Percentiles rank a stretch among this genome's conserved stretches.
These are phyloP conservation scores for Eutolmus rufibarbis DNA, from an alignment of 2,888 invertebrate species.

Conservation along the genomic window DNA sequence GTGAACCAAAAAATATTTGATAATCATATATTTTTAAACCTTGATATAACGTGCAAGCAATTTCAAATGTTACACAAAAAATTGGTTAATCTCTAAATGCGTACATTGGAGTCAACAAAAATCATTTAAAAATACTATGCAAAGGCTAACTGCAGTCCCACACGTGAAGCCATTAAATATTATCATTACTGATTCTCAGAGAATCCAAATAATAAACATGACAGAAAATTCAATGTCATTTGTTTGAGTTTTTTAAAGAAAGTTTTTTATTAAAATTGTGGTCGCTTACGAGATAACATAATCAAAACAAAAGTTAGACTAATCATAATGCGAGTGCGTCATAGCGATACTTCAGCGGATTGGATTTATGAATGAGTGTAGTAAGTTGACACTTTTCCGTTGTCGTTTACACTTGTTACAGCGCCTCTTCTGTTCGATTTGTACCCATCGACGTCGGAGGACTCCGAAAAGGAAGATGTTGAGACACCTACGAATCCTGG, in stretches of 20 bases:
- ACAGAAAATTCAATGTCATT: slow-evolving; percentile 12
- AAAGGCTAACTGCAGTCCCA: background rate
- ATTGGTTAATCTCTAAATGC: background rate
- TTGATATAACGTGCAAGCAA: background rate
- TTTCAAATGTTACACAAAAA: background rate
- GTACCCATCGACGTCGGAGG: slow-evolving; percentile 69
- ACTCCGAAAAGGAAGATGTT: slow-evolving; percentile 70
- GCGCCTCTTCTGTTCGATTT: slow-evolving; percentile 66
- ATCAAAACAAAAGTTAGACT: slow-evolving; percentile 15
- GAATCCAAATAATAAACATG: background rate
- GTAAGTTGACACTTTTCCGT: slow-evolving; percentile 74
- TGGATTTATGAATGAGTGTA: slow-evolving; percentile 56
- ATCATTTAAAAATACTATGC: background rate
- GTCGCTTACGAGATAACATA: slow-evolving; percentile 1
- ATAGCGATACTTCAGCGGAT: background rate
- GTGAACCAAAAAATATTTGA: background rate
- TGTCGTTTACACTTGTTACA: slow-evolving; percentile 74
- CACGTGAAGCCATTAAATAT: background rate
- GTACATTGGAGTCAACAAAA: background rate
- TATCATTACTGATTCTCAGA: background rate
- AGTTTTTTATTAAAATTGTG: background rate
- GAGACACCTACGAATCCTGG: slow-evolving; percentile 66
- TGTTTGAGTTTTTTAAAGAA: background rate
- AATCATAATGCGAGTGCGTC: background rate
- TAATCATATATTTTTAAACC: background rate